Percentiles rank a stretch among this genome's conserved stretches.
Conservation (phyloP, 53 echinoderm and acorn worm species). For the Zoroaster sp. region DNA sequence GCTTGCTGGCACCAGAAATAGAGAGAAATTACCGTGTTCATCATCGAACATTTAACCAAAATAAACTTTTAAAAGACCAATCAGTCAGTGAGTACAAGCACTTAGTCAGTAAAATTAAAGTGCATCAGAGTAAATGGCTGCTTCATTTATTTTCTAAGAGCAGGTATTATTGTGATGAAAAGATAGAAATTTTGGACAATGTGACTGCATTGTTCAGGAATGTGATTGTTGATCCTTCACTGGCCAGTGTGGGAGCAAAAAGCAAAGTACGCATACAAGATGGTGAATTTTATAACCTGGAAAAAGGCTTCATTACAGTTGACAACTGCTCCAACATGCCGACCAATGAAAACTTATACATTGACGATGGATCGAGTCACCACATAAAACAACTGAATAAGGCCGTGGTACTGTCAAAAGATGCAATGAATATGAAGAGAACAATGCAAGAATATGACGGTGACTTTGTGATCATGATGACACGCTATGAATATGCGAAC, state of each 20-base stretch:
- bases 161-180: neutral
- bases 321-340: conserved; percentile 34
- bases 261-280: conserved; percentile 13
- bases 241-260: neutral
- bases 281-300: conserved; percentile 29
- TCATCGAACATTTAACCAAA: neutral
- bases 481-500: conserved; percentile 44
- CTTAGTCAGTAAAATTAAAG: neutral
- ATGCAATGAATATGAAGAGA: neutral
- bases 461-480: conserved; percentile 49
- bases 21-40: neutral
- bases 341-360: neutral
- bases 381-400: neutral
- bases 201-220: conserved; percentile 10
- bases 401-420: neutral
- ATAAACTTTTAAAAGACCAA: neutral
- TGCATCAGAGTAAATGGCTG: conserved; percentile 22
- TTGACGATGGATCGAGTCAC: neutral
- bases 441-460: conserved; percentile 13
- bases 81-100: neutral
- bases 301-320: conserved; percentile 2
- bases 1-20: neutral
- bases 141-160: neutral
- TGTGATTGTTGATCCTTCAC: conserved; percentile 9
- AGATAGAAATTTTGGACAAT: conserved; percentile 7